Evolutionary conservation across 1,140 invertebrate species (phyloP).

Genomic region (Thereuonema tuberculata): DNA sequence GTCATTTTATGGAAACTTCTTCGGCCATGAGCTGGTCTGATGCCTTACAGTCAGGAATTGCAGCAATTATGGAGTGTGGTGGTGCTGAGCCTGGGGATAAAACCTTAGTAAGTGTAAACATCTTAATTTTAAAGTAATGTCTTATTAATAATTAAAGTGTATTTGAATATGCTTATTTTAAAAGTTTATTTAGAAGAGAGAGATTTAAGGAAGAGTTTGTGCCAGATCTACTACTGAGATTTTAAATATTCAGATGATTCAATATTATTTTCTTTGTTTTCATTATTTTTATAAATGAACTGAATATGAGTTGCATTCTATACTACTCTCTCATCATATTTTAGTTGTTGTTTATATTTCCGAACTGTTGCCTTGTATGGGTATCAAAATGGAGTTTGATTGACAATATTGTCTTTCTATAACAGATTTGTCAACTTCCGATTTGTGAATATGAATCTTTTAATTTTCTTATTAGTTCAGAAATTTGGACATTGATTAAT

Average conservation of each 20-base stretch:
- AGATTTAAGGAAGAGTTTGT: background rate
- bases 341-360: too few species aligned
- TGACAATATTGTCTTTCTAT: too few species aligned
- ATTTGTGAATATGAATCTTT: too few species aligned
- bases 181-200: background rate
- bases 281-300: too few species aligned
- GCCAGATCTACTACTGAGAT: background rate
- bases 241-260: background rate
- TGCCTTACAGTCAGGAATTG: slow-evolving; percentile 38
- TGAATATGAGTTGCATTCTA: too few species aligned
- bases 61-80: slow-evolving; percentile 52
- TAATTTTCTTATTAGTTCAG: too few species aligned
- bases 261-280: background rate
- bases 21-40: slow-evolving; percentile 32
- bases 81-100: slow-evolving; percentile 55
- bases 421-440: too few species aligned
- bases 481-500: too few species aligned
- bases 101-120: slow-evolving; percentile 43
- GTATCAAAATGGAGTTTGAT: too few species aligned
- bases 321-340: too few species aligned
- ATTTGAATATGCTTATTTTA: background rate
- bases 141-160: background rate
- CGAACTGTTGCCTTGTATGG: too few species aligned
- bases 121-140: background rate
- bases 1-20: slow-evolving; percentile 25